These are phyloP conservation scores for Eurystomus glaucurus DNA, from an alignment of 2,797 vertebrate genomes.

Conservation along the genomic window DNA sequence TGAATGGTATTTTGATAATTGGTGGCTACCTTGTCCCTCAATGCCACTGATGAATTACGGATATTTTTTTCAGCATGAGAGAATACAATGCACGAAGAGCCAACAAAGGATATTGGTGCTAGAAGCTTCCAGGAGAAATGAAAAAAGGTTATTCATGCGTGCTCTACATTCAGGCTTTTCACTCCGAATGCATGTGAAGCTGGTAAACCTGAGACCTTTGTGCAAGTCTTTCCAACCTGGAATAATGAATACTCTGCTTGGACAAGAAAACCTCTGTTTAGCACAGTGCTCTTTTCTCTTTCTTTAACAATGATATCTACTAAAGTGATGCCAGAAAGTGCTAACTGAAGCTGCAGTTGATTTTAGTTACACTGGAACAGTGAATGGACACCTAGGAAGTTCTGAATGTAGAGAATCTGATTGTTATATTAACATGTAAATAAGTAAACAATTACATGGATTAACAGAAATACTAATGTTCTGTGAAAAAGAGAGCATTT, in stretches of 20 bases:
- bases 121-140: constrained; percentile 68
- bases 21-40: constrained; percentile 20
- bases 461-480: constrained; percentile 46
- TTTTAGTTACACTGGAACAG: constrained; percentile 16
- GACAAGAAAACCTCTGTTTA: constrained; percentile 71
- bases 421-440: constrained; percentile 73
- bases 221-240: constrained; percentile 51
- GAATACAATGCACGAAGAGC: constrained; percentile 11
- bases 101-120: constrained; percentile 64
- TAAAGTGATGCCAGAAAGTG: constrained; percentile 29
- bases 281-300: constrained; percentile 53
- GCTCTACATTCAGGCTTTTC: constrained; percentile 48
- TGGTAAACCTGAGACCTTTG: constrained; percentile 70
- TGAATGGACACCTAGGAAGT: constrained; percentile 48
- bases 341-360: constrained; percentile 23
- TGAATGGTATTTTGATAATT: background rate
- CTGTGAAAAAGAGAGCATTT: constrained; percentile 47
- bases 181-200: constrained; percentile 61
- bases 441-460: constrained; percentile 55
- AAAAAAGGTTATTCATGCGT: constrained; percentile 28
- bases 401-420: constrained; percentile 74
- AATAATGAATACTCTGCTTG: constrained; percentile 50
- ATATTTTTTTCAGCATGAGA: constrained; percentile 32
- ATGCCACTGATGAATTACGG: constrained; percentile 39
- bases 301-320: constrained; percentile 34